Conservation (phyloP, 2,888 invertebrate genomes). For the Pristionchus exspectatus region DNA sequence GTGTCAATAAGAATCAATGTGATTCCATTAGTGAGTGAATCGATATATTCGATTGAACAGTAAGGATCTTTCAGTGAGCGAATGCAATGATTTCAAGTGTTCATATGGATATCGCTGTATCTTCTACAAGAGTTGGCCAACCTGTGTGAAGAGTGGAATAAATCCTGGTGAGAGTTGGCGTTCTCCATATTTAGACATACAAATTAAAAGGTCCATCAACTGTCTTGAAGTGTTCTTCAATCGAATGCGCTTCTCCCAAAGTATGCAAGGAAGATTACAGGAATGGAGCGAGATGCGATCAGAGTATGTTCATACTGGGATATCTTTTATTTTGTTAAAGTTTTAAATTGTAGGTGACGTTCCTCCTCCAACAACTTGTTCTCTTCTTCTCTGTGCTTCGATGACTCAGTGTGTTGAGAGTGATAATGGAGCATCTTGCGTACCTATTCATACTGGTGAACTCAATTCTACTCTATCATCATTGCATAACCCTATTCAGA, state of each 20-base stretch:
- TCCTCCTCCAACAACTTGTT: background rate
- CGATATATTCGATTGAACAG: background rate
- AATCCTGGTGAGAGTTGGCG: background rate
- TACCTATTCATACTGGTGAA: background rate
- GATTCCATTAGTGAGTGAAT: background rate
- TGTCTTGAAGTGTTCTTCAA: background rate
- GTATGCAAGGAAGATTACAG: background rate
- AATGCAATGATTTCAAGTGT: background rate
- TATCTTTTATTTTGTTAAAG: background rate
- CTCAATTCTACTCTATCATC: background rate
- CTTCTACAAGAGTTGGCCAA: background rate
- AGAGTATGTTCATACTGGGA: background rate
- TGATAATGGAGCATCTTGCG: background rate
- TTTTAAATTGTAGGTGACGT: background rate
- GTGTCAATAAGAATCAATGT: constrained; percentile 2
- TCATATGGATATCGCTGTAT: background rate
- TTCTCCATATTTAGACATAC: background rate
- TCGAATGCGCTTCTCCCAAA: background rate
- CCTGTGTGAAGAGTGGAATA: background rate
- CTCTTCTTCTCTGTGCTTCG: background rate
- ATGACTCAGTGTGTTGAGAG: background rate
- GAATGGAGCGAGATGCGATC: constrained; percentile 9
- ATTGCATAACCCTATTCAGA: background rate
- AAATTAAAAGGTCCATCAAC: background rate
- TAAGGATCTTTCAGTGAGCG: background rate